phyloP scores from a whole-genome alignment of 2,113 vertebrate genomes.

The Collichthys lucidus region DNA sequence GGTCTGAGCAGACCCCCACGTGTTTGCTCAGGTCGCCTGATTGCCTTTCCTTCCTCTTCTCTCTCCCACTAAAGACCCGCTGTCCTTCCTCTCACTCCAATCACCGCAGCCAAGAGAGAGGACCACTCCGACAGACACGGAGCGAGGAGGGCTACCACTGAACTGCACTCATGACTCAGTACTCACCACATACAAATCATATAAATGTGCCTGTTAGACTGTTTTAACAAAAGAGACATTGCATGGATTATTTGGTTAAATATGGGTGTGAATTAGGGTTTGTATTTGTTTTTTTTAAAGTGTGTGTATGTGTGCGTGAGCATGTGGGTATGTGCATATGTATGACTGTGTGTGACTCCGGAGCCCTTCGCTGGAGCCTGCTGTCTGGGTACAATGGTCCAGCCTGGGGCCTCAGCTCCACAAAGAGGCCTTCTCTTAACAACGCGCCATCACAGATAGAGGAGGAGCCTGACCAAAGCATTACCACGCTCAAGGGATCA shows the following conservation, averaged over 20 bases:
- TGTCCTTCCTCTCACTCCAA: slow-evolving; percentile 86
- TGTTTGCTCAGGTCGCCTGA: slow-evolving; percentile 86
- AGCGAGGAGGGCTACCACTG: slow-evolving; percentile 36
- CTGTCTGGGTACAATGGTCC: slow-evolving; percentile 78
- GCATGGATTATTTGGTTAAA: slow-evolving; percentile 33
- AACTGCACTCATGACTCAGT: slow-evolving; percentile 66
- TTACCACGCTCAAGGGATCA: slow-evolving; percentile 76
- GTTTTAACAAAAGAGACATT: background rate
- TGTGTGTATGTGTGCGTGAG: slow-evolving; percentile 44
- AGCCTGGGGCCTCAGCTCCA: slow-evolving; percentile 76
- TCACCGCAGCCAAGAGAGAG: slow-evolving; percentile 67
- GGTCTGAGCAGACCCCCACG: slow-evolving; percentile 78
- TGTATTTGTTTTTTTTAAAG: slow-evolving; percentile 33
- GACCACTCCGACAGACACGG: slow-evolving; percentile 49
- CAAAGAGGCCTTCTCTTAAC: slow-evolving; percentile 83
- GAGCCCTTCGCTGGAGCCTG: slow-evolving; percentile 72
- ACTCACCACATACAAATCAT: slow-evolving; percentile 28
- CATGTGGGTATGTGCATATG: slow-evolving; percentile 61
- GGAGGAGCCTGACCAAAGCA: slow-evolving; percentile 80
- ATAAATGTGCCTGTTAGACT: background rate
- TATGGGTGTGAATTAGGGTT: slow-evolving; percentile 47
- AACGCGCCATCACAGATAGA: slow-evolving; percentile 72
- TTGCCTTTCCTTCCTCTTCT: slow-evolving; percentile 88
- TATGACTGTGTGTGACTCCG: slow-evolving; percentile 75
- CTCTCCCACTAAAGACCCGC: slow-evolving; percentile 81